phyloP scores from a whole-genome alignment of 2,113 vertebrate species.

The Zosterops pallidus region DNA sequence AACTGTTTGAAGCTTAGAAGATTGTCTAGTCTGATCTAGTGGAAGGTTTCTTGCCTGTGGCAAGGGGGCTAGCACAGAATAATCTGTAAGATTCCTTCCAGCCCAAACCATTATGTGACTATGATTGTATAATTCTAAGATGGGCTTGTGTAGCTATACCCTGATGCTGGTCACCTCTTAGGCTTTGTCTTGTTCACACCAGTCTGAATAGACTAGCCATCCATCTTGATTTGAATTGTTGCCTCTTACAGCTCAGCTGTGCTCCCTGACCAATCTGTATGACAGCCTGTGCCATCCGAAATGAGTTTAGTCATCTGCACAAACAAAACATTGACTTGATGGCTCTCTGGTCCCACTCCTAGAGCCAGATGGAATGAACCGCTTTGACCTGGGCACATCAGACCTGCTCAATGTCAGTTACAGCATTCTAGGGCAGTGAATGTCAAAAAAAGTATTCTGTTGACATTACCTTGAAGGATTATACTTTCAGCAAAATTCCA shows the following conservation, averaged over 20 bases:
- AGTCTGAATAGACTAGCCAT: not conserved
- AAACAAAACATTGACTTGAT: rapidly evolving
- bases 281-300: not conserved
- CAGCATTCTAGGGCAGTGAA: not conserved
- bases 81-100: not conserved
- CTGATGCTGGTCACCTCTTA: not conserved
- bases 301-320: not conserved
- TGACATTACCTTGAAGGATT: conserved; percentile 55
- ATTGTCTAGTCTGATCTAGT: not conserved
- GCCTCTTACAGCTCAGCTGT: not conserved
- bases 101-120: not conserved
- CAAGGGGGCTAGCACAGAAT: not conserved
- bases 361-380: not conserved
- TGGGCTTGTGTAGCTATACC: not conserved
- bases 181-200: not conserved
- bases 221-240: not conserved
- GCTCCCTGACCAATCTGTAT: not conserved
- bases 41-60: not conserved
- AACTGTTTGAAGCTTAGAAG: not conserved
- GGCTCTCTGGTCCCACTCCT: not conserved
- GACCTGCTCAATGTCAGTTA: not conserved
- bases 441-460: not conserved
- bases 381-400: not conserved
- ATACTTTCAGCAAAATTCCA: conserved; percentile 48
- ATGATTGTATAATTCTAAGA: not conserved